Conservation (phyloP, 2,797 vertebrate species). For the Girardinus metallicus region DNA sequence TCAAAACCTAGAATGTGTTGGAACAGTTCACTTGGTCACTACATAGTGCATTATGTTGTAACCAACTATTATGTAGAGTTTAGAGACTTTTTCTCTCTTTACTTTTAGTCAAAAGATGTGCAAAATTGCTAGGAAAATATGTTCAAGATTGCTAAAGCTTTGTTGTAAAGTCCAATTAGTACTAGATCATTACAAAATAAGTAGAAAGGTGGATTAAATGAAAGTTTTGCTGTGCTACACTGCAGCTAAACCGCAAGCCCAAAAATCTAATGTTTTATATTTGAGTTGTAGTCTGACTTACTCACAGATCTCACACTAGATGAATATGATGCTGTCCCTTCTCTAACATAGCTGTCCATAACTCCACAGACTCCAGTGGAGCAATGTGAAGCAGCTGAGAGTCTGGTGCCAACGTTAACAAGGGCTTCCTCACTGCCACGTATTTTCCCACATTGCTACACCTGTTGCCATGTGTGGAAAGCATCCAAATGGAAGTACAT, state of each 20-base stretch:
- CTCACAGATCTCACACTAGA: neutral
- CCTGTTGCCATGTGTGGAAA: conserved; percentile 57
- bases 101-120: neutral
- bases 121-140: no score
- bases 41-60: neutral
- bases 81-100: neutral
- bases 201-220: neutral
- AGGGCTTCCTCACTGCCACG: conserved; percentile 48
- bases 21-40: neutral
- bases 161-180: neutral
- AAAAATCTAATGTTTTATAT: neutral
- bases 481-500: conserved; percentile 62
- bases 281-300: neutral
- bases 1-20: neutral
- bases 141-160: no score
- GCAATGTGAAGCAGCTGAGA: conserved; percentile 54
- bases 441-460: conserved; percentile 34
- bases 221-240: neutral
- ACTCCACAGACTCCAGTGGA: conserved; percentile 55
- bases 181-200: neutral
- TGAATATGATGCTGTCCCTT: conserved; percentile 45
- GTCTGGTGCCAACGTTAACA: conserved; percentile 62
- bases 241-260: no score
- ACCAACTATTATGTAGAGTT: neutral
- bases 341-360: conserved; percentile 32